A percentile compares a stretch with the other conserved stretches of the same genome.
phyloP scores from a whole-genome alignment of 1,140 invertebrate genomes.

The Asobara japonica region DNA sequence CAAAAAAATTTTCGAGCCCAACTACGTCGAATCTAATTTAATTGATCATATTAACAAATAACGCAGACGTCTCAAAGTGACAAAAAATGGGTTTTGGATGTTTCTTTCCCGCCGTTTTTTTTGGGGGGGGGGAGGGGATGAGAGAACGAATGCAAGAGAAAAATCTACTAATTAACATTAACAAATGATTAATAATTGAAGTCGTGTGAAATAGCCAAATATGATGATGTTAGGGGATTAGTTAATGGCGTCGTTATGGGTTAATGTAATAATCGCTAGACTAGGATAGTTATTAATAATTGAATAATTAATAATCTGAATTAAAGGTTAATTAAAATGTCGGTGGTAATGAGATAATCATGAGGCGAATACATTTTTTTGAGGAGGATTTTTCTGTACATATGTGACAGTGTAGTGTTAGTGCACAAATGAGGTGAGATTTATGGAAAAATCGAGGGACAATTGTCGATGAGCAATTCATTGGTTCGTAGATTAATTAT shows the following conservation, averaged over 20 bases:
- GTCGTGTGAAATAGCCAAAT: constrained; percentile 54
- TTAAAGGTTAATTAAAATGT: neutral
- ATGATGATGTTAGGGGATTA: constrained; percentile 49
- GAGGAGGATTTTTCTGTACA: constrained; percentile 15
- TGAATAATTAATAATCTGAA: neutral
- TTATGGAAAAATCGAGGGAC: neutral
- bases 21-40: no score
- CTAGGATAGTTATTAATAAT: constrained; percentile 29
- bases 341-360: constrained; percentile 6
- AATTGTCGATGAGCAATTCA: no score
- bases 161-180: constrained; percentile 7
- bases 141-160: neutral
- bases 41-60: no score
- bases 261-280: constrained; percentile 42
- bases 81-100: no score
- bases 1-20: no score
- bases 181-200: constrained; percentile 7
- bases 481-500: no score
- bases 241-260: constrained; percentile 35
- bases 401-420: constrained; percentile 3
- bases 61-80: no score
- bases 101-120: no score
- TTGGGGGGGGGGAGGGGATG: constrained; percentile 30
- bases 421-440: constrained; percentile 8
- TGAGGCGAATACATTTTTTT: constrained; percentile 5